A percentile compares a stretch with the other conserved stretches of the same genome.
Evolutionary conservation across 1,140 invertebrate genomes (phyloP).

Genomic region (Scaptomyza montana): DNA sequence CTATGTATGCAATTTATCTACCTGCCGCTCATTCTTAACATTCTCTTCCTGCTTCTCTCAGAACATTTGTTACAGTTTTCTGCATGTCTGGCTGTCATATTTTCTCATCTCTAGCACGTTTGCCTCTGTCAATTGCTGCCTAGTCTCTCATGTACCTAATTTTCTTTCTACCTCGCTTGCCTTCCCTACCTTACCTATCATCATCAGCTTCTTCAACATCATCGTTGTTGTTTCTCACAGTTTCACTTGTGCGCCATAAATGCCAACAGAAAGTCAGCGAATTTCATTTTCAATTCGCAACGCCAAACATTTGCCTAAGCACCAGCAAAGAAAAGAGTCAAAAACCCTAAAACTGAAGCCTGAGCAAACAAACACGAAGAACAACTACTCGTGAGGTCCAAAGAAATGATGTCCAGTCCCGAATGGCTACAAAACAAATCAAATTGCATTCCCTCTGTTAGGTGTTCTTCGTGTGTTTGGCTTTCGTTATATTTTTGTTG

Average conservation of each 20-base stretch:
- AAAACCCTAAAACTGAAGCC: constrained; percentile 16
- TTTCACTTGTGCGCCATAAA: constrained; percentile 60
- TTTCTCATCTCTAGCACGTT: constrained; percentile 78
- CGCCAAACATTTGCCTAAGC: constrained; percentile 39
- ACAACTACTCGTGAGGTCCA: constrained; percentile 13
- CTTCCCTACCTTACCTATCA: too few relatives aligned
- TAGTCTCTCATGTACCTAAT: not conserved
- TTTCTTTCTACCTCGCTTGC: not conserved
- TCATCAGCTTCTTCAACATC: constrained; percentile 2
- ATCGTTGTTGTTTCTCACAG: constrained; percentile 64
- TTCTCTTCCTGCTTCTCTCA: constrained; percentile 12
- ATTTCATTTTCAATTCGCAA: constrained; percentile 28
- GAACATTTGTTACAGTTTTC: constrained; percentile 66
- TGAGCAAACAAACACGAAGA: constrained; percentile 34
- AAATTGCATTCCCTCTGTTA: constrained; percentile 54
- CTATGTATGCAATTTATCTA: constrained; percentile 34
- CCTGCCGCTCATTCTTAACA: not conserved
- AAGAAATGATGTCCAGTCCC: constrained; percentile 28
- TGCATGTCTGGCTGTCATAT: constrained; percentile 72
- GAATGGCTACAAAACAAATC: constrained; percentile 21
- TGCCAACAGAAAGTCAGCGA: constrained; percentile 44
- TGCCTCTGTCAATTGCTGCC: constrained; percentile 73
- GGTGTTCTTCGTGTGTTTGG: constrained; percentile 10
- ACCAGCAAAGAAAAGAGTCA: constrained; percentile 6
- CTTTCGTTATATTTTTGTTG: constrained; percentile 2